Base-by-base conservation (phyloP, 2,797 vertebrate species). In the Micropoecilia bifurca region DNA sequence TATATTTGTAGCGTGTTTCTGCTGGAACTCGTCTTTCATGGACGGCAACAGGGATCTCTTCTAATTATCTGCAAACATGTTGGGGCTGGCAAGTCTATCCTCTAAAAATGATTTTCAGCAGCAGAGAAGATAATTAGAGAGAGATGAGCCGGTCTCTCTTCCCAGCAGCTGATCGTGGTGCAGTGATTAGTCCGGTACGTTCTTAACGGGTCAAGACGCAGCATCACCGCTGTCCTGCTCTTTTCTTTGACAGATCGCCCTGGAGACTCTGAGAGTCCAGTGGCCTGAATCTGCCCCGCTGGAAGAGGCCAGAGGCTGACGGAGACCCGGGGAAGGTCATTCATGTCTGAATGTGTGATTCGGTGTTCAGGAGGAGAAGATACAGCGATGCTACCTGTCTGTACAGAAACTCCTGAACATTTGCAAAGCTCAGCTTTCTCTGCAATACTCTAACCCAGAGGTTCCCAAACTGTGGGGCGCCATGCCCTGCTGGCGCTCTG, bases 231-330 rank as follows among this genome's bases (percentile, higher is more conserved):
- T 61, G 75, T 74, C 39, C 71, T 84, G 41, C 22, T 45, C 18
- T 86, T 66, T 83, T 75, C 57, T 20, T 66, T 53, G 30, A 82
- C 73, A 81, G 66, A 33, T 71, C 80, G 77, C 59, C n/a, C 39
- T 4, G 57, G 55, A 68, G 57, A 75, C 9, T 82, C 77, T 82
- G 66, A 81, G 83, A 83, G 80, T 50, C 74, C 73, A 74, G 63
- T 45, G 78, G 22, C 46, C 57, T 87, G 66, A 76, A 63, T 71
- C 28, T 74, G 43, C 76, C 71, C 71, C 78, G 53, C 74, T 20
- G 74, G 84, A 75, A 68, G 47, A 68, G 46, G 57, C 30, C 57
- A 46, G 66, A 74, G 53, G 74, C 79, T 76, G 74, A 81, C 72
- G 61, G 77, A 82, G 71, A 69, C 43, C 25, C 48, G 33, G 77